Percentiles rank a stretch among this genome's conserved stretches.
These are phyloP conservation scores for Pollenia griseotomentosa DNA, from an alignment of 2,888 invertebrate genomes.

Conservation along the genomic window DNA sequence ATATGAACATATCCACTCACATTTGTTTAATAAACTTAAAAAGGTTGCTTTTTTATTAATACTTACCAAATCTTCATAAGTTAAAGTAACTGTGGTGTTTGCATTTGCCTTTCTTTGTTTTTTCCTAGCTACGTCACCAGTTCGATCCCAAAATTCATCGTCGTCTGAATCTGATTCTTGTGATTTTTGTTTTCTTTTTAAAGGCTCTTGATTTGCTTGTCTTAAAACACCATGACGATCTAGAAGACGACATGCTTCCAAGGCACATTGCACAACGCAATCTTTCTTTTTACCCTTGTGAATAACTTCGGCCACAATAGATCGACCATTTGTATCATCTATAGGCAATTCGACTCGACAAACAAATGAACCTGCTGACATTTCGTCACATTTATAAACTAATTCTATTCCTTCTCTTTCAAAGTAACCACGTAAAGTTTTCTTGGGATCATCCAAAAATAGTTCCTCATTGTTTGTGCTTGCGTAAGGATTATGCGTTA, in stretches of 20 bases:
- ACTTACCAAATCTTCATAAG: constrained; percentile 88
- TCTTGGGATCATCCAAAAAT: constrained; percentile 97
- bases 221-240: constrained; percentile 94
- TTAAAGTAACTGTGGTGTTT: constrained; percentile 83
- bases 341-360: constrained; percentile 94
- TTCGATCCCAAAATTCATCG: constrained; percentile 97
- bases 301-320: constrained; percentile 92
- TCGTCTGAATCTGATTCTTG: constrained; percentile 95
- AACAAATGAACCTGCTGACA: constrained; percentile 92
- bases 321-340: constrained; percentile 90
- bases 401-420: constrained; percentile 95
- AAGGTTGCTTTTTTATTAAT: background rate
- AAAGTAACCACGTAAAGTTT: constrained; percentile 96
- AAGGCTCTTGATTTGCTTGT: constrained; percentile 93
- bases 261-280: constrained; percentile 95
- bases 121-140: constrained; percentile 95
- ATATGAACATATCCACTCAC: no score
- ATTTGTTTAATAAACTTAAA: no score
- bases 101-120: constrained; percentile 87
- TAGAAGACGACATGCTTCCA: constrained; percentile 96
- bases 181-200: constrained; percentile 91
- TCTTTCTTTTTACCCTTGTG: constrained; percentile 98
- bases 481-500: constrained; percentile 93
- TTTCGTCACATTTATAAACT: constrained; percentile 94
- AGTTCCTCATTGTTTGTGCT: constrained; percentile 93